phyloP scores from a whole-genome alignment of 2,797 vertebrate species.

The Todus mexicanus region DNA sequence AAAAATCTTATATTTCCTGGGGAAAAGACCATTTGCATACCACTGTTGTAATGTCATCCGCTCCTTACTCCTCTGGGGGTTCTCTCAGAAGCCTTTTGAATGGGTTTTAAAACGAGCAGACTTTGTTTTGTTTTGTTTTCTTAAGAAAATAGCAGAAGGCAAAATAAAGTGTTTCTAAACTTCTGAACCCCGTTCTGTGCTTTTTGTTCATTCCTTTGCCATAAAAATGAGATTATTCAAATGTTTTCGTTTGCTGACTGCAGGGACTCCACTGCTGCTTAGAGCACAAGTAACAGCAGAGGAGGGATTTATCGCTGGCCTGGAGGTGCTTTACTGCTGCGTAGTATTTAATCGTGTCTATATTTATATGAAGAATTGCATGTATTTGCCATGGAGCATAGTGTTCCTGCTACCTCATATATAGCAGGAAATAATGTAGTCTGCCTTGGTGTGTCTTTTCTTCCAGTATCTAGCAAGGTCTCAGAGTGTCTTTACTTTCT shows the following conservation, averaged over 20 bases:
- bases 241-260: not conserved
- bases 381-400: not conserved
- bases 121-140: slow-evolving; percentile 61
- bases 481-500: not conserved
- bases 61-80: slow-evolving; percentile 37
- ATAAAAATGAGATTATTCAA: not conserved
- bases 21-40: slow-evolving; percentile 53
- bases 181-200: slow-evolving; percentile 54
- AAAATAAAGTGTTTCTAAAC: slow-evolving; percentile 60
- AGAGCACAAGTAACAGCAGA: not conserved
- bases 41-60: slow-evolving; percentile 41
- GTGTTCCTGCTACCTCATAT: not conserved
- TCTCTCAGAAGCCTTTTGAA: slow-evolving; percentile 52
- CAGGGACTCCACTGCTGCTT: not conserved
- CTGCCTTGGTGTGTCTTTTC: not conserved
- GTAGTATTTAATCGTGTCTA: not conserved
- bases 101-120: slow-evolving; percentile 57
- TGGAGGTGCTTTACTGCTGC: not conserved
- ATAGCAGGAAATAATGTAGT: not conserved
- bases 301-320: not conserved
- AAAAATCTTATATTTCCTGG: slow-evolving; percentile 44
- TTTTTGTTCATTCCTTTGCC: slow-evolving; percentile 28
- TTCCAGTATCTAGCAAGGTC: not conserved
- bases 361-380: not conserved
- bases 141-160: slow-evolving; percentile 60